Percentiles rank a stretch among this genome's conserved stretches.
These are phyloP conservation scores for Trypoxylon attenuatum DNA, from an alignment of 2,888 invertebrate species.

Conservation along the genomic window DNA sequence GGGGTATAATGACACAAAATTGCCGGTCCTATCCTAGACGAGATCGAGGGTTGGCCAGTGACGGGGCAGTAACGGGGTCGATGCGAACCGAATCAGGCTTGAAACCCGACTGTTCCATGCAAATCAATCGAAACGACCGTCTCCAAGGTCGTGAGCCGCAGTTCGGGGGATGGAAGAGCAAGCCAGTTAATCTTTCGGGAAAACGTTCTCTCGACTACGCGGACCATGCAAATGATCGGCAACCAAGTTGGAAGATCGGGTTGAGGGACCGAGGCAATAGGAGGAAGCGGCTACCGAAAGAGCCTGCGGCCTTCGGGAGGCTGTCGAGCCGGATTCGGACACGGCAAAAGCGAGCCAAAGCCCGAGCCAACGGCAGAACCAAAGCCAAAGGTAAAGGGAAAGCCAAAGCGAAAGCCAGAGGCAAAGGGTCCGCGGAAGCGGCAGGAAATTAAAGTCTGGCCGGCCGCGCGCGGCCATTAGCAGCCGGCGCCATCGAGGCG, in stretches of 20 bases:
- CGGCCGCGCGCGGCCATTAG: constrained; percentile 74
- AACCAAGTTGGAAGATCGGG: neutral
- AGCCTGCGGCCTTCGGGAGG: too few species aligned
- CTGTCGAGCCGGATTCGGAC: too few species aligned
- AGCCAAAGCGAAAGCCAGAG: too few species aligned
- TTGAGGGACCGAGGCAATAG: constrained; percentile 27
- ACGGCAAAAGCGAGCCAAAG: too few species aligned
- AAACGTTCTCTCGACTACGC: neutral
- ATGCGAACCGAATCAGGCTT: constrained; percentile 49
- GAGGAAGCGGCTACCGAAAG: constrained; percentile 56
- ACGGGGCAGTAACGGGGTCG: constrained; percentile 59
- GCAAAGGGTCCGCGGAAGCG: constrained; percentile 73
- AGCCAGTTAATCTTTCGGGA: neutral
- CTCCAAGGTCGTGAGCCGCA: neutral
- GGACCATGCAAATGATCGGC: constrained; percentile 17
- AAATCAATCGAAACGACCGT: constrained; percentile 59
- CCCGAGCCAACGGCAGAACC: too few species aligned
- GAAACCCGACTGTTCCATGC: constrained; percentile 66
- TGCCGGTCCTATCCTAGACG: constrained; percentile 61
- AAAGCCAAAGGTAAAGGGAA: too few species aligned
- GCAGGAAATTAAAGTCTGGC: constrained; percentile 76
- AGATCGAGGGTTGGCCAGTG: constrained; percentile 41
- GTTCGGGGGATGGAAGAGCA: constrained; percentile 43
- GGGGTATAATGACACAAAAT: constrained; percentile 72
- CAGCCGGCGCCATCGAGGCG: constrained; percentile 75